Evolutionary conservation across 2,113 vertebrate genomes (phyloP).

Genomic region (Bubo scandiacus): DNA sequence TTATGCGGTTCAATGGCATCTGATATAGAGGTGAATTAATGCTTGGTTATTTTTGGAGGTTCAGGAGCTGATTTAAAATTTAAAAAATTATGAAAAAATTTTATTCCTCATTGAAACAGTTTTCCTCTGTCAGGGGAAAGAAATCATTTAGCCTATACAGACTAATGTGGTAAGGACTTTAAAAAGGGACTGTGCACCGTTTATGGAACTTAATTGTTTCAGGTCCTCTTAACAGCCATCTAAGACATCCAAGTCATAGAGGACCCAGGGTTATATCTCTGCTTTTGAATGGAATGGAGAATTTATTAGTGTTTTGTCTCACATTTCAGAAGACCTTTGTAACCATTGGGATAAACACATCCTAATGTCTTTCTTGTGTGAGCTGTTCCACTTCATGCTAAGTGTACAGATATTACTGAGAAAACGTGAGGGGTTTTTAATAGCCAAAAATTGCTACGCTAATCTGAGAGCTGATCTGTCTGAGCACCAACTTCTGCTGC

Average conservation of each 20-base stretch:
- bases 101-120: not conserved
- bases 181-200: not conserved
- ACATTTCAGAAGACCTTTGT: not conserved
- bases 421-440: not conserved
- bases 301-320: not conserved
- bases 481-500: not conserved
- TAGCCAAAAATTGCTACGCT: not conserved
- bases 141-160: not conserved
- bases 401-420: not conserved
- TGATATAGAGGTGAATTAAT: not conserved
- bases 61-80: not conserved
- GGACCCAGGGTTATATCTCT: not conserved
- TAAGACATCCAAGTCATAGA: not conserved
- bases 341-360: not conserved
- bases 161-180: not conserved
- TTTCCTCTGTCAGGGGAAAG: accelerated
- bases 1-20: not conserved
- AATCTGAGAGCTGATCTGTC: not conserved
- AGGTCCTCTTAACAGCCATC: not conserved
- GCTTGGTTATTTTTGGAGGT: not conserved
- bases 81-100: not conserved
- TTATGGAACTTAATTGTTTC: not conserved
- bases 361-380: not conserved
- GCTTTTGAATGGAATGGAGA: not conserved
- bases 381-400: not conserved